Percentiles rank a stretch among this genome's conserved stretches.
phyloP scores from a whole-genome alignment of 2,888 invertebrate species.

The Drosophila colorata region DNA sequence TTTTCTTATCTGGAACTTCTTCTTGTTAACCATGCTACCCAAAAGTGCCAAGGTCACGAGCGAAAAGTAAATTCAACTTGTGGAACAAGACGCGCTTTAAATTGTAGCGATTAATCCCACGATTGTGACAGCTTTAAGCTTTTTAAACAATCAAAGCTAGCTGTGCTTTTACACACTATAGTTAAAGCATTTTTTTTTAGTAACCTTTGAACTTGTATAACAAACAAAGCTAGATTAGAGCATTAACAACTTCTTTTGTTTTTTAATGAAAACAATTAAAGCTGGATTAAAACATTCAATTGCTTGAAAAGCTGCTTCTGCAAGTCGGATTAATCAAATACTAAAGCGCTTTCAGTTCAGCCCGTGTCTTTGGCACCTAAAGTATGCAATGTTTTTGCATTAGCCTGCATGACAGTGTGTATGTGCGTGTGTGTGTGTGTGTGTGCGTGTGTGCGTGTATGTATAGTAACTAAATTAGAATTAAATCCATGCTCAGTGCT shows the following conservation, averaged over 20 bases:
- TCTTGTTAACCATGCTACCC: slow-evolving; percentile 22
- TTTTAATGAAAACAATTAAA: too few relatives aligned
- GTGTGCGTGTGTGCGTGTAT: slow-evolving; percentile 24
- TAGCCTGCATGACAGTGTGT: slow-evolving; percentile 37
- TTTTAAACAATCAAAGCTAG: not conserved
- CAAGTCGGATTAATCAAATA: not conserved
- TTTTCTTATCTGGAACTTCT: slow-evolving; percentile 39
- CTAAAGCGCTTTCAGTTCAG: slow-evolving; percentile 13
- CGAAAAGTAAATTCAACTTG: not conserved
- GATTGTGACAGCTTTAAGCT: not conserved
- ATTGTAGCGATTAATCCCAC: too few relatives aligned
- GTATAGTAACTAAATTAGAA: slow-evolving; percentile 66
- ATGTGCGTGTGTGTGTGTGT: slow-evolving; percentile 9
- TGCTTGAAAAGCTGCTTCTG: not conserved
- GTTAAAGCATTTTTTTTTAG: too few relatives aligned
- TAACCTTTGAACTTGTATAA: too few relatives aligned
- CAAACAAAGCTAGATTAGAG: not conserved
- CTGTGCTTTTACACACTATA: too few relatives aligned
- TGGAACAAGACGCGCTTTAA: too few relatives aligned
- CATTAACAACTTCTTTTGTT: not conserved
- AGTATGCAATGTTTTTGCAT: slow-evolving; percentile 59
- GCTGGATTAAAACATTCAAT: not conserved
- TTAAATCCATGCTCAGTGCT: slow-evolving; percentile 33
- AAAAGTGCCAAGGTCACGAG: slow-evolving; percentile 23
- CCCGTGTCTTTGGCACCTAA: slow-evolving; percentile 24